phyloP scores from a whole-genome alignment of 2,888 invertebrate genomes.

The Apeira syringaria region DNA sequence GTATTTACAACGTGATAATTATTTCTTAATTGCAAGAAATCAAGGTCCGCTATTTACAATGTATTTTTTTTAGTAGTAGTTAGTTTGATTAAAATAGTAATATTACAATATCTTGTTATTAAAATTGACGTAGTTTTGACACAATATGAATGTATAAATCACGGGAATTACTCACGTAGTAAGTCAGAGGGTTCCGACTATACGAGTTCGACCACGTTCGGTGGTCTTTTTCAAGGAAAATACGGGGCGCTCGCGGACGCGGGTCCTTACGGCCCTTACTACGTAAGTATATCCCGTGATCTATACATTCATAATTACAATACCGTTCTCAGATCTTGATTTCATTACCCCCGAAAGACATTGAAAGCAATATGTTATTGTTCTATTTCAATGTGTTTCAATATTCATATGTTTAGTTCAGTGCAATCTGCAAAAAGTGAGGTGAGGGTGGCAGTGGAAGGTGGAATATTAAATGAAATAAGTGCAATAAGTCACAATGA shows the following conservation, averaged over 20 bases:
- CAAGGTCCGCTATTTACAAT: constrained; percentile 15
- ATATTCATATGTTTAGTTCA: constrained; percentile 20
- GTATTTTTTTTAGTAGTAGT: background rate
- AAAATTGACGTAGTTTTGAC: too few relatives aligned
- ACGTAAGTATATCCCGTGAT: too few relatives aligned
- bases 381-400: constrained; percentile 8
- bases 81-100: background rate
- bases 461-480: constrained; percentile 75
- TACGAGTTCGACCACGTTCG: too few relatives aligned
- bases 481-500: constrained; percentile 78
- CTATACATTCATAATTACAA: background rate
- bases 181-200: too few relatives aligned
- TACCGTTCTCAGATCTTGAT: constrained; percentile 17
- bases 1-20: constrained; percentile 22
- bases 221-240: too few relatives aligned
- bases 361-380: background rate
- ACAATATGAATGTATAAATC: too few relatives aligned
- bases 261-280: too few relatives aligned
- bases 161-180: too few relatives aligned
- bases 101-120: too few relatives aligned
- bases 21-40: constrained; percentile 17
- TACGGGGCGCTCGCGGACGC: too few relatives aligned
- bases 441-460: constrained; percentile 63
- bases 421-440: constrained; percentile 47
- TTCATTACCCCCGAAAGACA: constrained; percentile 2